phyloP scores from a whole-genome alignment of 2,797 vertebrate species.

The Notamacropus eugenii region DNA sequence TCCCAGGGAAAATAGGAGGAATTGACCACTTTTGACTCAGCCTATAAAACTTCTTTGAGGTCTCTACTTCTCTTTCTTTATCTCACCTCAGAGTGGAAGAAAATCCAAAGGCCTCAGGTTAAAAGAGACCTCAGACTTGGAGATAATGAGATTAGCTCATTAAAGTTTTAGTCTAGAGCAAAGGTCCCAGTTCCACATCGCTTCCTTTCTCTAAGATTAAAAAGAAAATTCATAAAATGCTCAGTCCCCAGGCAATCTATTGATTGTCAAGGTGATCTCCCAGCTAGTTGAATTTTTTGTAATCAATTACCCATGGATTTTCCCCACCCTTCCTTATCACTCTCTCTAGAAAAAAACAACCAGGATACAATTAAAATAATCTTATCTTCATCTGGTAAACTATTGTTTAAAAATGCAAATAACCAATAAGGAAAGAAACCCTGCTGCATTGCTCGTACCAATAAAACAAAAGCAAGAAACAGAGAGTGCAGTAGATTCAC shows the following conservation, averaged over 20 bases:
- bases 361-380: not conserved
- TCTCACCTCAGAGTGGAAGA: not conserved
- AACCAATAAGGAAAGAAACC: not conserved
- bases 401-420: not conserved
- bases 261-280: not conserved
- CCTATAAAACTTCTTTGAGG: not conserved
- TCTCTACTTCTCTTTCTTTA: not conserved
- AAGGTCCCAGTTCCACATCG: not conserved
- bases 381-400: not conserved
- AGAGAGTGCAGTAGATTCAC: not conserved
- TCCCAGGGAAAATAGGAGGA: not conserved
- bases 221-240: not conserved
- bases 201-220: not conserved
- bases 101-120: not conserved
- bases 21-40: not conserved
- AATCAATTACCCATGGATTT: not conserved
- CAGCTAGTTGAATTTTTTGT: not conserved
- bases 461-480: not conserved
- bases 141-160: not conserved
- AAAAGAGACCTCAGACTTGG: not conserved
- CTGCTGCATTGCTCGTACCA: not conserved
- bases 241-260: not conserved
- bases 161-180: not conserved
- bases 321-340: not conserved
- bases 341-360: not conserved